Percentiles rank a stretch among this genome's conserved stretches.
phyloP scores from a whole-genome alignment of 2,113 vertebrate species.

The Passerina amoena region DNA sequence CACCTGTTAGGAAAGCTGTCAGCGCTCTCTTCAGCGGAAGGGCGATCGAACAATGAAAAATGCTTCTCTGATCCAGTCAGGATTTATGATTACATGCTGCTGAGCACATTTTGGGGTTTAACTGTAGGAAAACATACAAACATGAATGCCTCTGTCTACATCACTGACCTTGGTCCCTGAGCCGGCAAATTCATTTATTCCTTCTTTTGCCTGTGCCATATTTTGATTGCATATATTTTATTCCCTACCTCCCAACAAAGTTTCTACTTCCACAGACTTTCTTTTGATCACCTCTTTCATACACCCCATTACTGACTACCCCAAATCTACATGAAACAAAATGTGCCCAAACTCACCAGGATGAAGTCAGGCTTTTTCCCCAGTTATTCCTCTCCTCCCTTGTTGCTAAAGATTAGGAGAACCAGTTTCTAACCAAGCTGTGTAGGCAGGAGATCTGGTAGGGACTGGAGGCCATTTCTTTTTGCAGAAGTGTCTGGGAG shows the following conservation, averaged over 20 bases:
- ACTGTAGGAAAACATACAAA: not conserved
- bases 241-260: not conserved
- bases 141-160: not conserved
- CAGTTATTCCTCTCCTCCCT: not conserved
- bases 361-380: not conserved
- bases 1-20: slow-evolving; percentile 53
- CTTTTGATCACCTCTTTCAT: not conserved
- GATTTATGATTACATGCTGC: slow-evolving; percentile 28
- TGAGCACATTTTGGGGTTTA: not conserved
- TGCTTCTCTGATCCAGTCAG: not conserved
- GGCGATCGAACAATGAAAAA: slow-evolving; percentile 9
- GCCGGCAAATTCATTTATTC: not conserved
- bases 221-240: not conserved
- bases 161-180: not conserved
- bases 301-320: not conserved
- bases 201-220: not conserved
- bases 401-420: not conserved
- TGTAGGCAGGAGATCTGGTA: not conserved
- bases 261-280: not conserved
- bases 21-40: not conserved
- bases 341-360: not conserved
- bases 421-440: not conserved
- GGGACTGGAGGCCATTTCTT: not conserved
- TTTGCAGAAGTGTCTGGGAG: not conserved
- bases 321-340: not conserved